Base-by-base conservation (phyloP, 2,797 vertebrate species). In the Sciaenops ocellatus region DNA sequence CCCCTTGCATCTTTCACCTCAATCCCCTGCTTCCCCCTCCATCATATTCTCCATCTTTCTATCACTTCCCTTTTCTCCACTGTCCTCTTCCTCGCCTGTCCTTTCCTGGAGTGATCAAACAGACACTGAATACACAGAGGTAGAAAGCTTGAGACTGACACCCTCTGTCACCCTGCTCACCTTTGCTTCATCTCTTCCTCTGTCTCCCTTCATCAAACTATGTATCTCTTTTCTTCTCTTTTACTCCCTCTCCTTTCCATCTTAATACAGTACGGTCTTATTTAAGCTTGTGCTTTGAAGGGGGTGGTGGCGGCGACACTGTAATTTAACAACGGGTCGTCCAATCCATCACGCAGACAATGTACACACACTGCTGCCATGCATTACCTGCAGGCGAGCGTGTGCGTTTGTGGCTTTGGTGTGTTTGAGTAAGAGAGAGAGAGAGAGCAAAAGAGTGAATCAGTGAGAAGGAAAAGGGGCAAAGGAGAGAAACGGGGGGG, bases 271-370 rank as follows among this genome's bases (percentile, higher is more conserved):
- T 71, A 4, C 34, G 15, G 55, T 83, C 63, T 79, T 85, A 84
- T 81, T 90, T 86, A 86, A 90, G 80, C 72, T 47, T 20, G 59
- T 47, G 65, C 61, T 59, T 72, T 62, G 38, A 59, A 74, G 44
- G 9, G 52, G 44, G 42, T 0, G 17, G 38, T 1, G 8, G 50
- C 9, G 20, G 71, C 24, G 22, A 74, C 82, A 74, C 81, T 85
- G 76, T 88, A 84, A 90, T 88, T 89, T 85, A 90, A 84, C 86
- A 84, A 67, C 18, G 38, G 72, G 77, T 82, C 22, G 76, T 82
- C 82, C 89, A 89, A 91, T 91, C 88, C 77, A 89, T 92, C 89
- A 90, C 76, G 46, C 70, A 75, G 89, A 86, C 87, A 90, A 86
- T 68, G 76, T 78, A 73, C 83, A 82, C 71, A 79, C 79, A 70